These are phyloP conservation scores for Eulithis prunata DNA, from an alignment of 2,888 invertebrate species.

Conservation along the genomic window DNA sequence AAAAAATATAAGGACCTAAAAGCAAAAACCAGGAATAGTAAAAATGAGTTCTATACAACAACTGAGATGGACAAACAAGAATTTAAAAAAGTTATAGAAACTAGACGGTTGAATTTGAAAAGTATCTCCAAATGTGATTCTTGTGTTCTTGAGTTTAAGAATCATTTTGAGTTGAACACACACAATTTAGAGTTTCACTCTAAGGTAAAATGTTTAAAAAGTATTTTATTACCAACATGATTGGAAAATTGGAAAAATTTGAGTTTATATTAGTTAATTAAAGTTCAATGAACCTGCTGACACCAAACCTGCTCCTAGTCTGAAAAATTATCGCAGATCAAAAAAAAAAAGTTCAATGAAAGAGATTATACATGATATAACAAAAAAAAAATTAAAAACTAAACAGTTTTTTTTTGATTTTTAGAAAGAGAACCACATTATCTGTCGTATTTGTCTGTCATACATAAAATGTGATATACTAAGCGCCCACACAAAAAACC, in stretches of 20 bases:
- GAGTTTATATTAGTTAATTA: no score
- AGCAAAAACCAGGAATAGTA: slow-evolving; percentile 15
- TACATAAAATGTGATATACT: slow-evolving; percentile 37
- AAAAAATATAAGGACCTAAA: not conserved
- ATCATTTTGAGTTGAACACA: slow-evolving; percentile 43
- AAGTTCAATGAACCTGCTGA: no score
- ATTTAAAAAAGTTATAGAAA: slow-evolving; percentile 43
- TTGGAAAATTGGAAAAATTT: no score
- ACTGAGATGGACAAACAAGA: slow-evolving; percentile 46
- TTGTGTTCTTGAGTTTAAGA: slow-evolving; percentile 54
- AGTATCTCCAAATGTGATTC: slow-evolving; percentile 54
- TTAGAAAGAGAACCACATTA: slow-evolving; percentile 48
- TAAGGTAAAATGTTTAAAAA: slow-evolving; percentile 46
- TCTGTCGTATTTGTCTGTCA: slow-evolving; percentile 53
- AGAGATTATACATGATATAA: no score
- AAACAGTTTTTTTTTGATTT: slow-evolving; percentile 16
- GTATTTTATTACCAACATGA: no score
- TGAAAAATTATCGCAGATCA: no score
- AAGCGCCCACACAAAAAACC: slow-evolving; percentile 47
- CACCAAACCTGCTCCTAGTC: no score
- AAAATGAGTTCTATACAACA: slow-evolving; percentile 42
- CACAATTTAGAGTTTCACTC: slow-evolving; percentile 54
- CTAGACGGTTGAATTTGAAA: slow-evolving; percentile 37
- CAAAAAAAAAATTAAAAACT: no score
- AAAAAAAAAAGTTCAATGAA: no score